These are phyloP conservation scores for Pseudorhombus dupliciocellatus DNA, from an alignment of 2,113 vertebrate genomes.

Conservation along the genomic window DNA sequence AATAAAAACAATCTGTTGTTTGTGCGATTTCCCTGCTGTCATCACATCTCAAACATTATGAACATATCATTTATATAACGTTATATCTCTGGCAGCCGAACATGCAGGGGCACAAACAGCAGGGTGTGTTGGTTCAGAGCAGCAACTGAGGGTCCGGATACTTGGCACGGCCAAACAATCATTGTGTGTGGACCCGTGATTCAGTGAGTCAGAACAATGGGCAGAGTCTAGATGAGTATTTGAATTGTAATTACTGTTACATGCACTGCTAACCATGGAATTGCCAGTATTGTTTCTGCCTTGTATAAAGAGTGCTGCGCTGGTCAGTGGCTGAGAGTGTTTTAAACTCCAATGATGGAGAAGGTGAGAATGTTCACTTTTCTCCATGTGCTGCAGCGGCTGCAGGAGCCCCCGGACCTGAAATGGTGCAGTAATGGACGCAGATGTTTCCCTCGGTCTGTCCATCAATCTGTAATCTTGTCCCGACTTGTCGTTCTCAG, in stretches of 20 bases:
- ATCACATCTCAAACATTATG: background rate
- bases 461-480: background rate
- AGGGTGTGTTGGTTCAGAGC: background rate
- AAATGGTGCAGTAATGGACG: background rate
- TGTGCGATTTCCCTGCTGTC: background rate
- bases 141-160: conserved; percentile 12
- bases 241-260: conserved; percentile 56
- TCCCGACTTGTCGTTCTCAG: conserved; percentile 5
- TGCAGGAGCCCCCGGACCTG: background rate
- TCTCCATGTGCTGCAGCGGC: background rate
- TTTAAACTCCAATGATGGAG: conserved; percentile 47
- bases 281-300: conserved; percentile 49
- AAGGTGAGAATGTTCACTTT: conserved; percentile 39
- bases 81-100: no score
- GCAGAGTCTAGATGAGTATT: conserved; percentile 54
- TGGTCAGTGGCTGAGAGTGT: background rate
- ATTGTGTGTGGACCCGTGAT: conserved; percentile 34
- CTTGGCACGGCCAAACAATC: conserved; percentile 47
- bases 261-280: conserved; percentile 51
- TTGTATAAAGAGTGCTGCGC: conserved; percentile 55
- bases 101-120: background rate
- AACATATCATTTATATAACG: no score
- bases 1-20: background rate
- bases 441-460: background rate
- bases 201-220: conserved; percentile 31